Evolutionary conservation across 2,797 vertebrate genomes (phyloP).

Genomic region (Sebastes alutus): DNA sequence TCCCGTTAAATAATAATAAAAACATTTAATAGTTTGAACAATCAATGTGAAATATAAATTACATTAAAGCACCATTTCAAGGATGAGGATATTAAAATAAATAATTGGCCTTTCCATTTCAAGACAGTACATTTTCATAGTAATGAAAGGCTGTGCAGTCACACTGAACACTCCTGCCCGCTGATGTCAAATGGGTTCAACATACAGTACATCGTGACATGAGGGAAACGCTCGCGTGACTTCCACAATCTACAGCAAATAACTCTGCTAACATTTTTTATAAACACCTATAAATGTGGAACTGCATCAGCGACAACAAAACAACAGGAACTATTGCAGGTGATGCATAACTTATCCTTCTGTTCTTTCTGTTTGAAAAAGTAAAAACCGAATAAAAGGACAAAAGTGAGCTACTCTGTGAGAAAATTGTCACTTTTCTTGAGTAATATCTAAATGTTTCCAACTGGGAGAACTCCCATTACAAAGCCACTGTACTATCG

Average conservation of each 20-base stretch:
- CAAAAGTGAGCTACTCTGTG: conserved; percentile 10
- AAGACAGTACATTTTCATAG: conserved; percentile 65
- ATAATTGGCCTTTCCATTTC: conserved; percentile 80
- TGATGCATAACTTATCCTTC: conserved; percentile 16
- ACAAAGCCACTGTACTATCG: conserved; percentile 14
- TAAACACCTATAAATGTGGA: conserved; percentile 42
- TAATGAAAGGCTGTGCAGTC: conserved; percentile 65
- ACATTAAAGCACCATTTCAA: conserved; percentile 88
- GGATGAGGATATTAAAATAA: conserved; percentile 85
- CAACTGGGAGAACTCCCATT: neutral
- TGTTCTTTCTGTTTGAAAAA: neutral
- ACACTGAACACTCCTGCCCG: conserved; percentile 40
- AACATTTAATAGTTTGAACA: conserved; percentile 72
- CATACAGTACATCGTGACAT: conserved; percentile 26
- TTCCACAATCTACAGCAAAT: conserved; percentile 45
- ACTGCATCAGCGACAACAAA: conserved; percentile 39
- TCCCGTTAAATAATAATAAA: conserved; percentile 78
- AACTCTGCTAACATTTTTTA: conserved; percentile 39
- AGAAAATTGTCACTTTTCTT: conserved; percentile 64
- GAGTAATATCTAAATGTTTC: conserved; percentile 23
- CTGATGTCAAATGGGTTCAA: conserved; percentile 29
- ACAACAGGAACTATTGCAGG: conserved; percentile 22
- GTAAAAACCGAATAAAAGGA: neutral
- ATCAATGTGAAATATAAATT: conserved; percentile 84
- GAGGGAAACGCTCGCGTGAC: conserved; percentile 31